Conservation (phyloP, 2,113 vertebrate species). For the Brevimyrus niger region DNA sequence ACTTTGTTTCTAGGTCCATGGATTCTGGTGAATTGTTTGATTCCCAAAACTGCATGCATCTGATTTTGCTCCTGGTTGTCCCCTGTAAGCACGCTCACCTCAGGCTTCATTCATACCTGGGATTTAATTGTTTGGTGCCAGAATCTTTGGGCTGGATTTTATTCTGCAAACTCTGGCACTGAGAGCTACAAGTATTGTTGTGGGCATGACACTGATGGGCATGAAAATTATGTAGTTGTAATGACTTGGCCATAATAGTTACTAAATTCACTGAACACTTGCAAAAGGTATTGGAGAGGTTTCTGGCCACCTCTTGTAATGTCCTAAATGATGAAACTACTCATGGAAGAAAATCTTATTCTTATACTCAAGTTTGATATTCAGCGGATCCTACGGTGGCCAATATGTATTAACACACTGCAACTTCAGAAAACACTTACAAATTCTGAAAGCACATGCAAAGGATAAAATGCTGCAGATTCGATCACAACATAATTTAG, state of each 20-base stretch:
- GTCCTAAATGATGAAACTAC: neutral
- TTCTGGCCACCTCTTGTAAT: neutral
- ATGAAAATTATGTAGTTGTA: neutral
- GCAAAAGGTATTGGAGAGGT: neutral
- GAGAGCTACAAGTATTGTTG: neutral
- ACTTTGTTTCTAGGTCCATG: neutral
- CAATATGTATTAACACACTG: neutral
- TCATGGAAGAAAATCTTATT: neutral
- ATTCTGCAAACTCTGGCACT: neutral
- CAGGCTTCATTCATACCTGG: neutral
- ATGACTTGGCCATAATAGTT: neutral
- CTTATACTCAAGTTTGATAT: neutral
- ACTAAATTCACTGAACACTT: neutral
- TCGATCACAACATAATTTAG: too few relatives aligned
- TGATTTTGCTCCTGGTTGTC: neutral
- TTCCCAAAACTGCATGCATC: neutral
- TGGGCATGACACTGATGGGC: neutral
- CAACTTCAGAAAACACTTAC: neutral
- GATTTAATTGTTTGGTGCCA: neutral
- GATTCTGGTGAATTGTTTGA: neutral
- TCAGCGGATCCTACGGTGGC: neutral
- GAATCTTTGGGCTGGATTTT: neutral
- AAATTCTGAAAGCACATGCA: neutral
- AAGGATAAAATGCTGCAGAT: neutral
- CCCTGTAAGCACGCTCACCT: neutral